Percentiles rank a stretch among this genome's conserved stretches.
These are phyloP conservation scores for Myanophis thanlyinensis DNA, from an alignment of 2,113 vertebrate genomes.

Conservation along the genomic window DNA sequence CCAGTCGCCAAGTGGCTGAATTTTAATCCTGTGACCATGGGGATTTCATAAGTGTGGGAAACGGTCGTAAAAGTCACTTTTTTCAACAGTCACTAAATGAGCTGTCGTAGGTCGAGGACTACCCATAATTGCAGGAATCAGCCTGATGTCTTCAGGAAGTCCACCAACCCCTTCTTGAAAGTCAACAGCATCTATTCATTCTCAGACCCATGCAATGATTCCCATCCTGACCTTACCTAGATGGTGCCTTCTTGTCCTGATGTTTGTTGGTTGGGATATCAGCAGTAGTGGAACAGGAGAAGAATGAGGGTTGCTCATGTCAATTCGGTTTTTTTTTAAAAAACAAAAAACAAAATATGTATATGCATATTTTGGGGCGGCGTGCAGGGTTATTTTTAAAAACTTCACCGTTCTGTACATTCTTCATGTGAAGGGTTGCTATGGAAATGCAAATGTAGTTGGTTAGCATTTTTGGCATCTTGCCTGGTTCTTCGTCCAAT, in stretches of 20 bases:
- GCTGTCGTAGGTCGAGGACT: no score
- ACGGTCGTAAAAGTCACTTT: no score
- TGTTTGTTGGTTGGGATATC: neutral
- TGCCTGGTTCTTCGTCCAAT: neutral
- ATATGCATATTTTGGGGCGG: neutral
- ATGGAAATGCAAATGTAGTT: neutral
- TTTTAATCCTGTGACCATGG: no score
- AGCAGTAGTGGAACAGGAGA: neutral
- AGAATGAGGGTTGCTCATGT: neutral
- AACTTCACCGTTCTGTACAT: neutral
- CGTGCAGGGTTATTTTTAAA: slow-evolving; percentile 1
- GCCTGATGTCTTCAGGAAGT: neutral
- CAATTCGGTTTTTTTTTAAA: neutral
- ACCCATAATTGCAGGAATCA: neutral
- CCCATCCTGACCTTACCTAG: neutral
- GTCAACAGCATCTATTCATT: neutral
- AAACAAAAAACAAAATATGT: neutral
- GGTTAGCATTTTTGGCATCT: neutral
- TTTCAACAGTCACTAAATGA: no score
- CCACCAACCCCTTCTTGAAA: neutral
- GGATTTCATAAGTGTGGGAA: no score
- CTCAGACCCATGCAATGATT: neutral
- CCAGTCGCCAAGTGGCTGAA: no score
- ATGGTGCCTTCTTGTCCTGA: no score
- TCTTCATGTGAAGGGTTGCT: neutral